Percentiles rank a stretch among this genome's conserved stretches.
Evolutionary conservation across 2,888 invertebrate genomes (phyloP).

Genomic region (Rhimphoctona megacephalus): DNA sequence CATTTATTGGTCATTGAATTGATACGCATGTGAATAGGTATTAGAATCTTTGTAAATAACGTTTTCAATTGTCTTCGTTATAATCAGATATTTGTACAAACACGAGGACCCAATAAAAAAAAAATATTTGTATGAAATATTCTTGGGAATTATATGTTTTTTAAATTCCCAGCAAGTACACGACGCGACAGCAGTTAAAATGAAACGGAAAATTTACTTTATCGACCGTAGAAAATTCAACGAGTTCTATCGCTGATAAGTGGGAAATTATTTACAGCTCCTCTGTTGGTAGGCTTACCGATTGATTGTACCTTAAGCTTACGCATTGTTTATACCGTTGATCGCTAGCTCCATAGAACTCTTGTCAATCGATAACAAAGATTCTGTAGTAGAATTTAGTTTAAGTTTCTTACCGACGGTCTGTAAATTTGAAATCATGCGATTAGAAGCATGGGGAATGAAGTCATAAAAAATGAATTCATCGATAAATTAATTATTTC

Average conservation of each 20-base stretch:
- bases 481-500: background rate
- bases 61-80: constrained; percentile 43
- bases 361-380: background rate
- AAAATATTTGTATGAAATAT: constrained; percentile 17
- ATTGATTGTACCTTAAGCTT: too few relatives aligned
- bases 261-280: background rate
- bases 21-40: constrained; percentile 24
- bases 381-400: background rate
- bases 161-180: background rate
- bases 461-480: background rate
- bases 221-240: background rate
- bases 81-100: constrained; percentile 60
- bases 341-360: too few relatives aligned
- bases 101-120: constrained; percentile 36
- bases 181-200: background rate
- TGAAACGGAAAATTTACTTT: background rate
- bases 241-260: background rate
- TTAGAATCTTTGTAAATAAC: constrained; percentile 58
- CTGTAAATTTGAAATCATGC: background rate
- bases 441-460: background rate
- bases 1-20: constrained; percentile 12
- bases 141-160: background rate
- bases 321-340: too few relatives aligned
- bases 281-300: background rate
- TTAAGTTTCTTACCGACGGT: background rate